Evolutionary conservation across 2,888 invertebrate species (phyloP).

Genomic region (Heliconius cydno): DNA sequence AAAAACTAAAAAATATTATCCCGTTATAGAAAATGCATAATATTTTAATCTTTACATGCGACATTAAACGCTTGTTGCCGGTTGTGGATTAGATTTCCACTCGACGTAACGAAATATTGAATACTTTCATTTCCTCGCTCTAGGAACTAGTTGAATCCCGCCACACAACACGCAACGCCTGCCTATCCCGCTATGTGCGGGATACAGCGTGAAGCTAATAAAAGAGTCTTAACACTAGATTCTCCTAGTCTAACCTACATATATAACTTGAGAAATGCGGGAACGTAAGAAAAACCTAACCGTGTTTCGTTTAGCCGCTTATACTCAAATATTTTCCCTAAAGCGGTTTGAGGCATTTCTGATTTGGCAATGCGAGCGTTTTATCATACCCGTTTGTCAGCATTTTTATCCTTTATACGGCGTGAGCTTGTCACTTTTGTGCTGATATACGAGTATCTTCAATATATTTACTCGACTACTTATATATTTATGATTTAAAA

Average conservation of each 20-base stretch:
- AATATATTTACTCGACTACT: constrained; percentile 14
- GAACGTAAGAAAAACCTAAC: not conserved
- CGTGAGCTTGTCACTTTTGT: constrained; percentile 24
- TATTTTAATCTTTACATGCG: no score
- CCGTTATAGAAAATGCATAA: no score
- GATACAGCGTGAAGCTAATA: not conserved
- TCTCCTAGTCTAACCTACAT: not conserved
- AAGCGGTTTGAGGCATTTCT: constrained; percentile 12
- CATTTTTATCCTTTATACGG: constrained; percentile 23
- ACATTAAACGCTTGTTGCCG: no score
- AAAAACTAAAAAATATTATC: no score
- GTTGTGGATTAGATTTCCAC: no score
- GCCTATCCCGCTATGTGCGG: no score
- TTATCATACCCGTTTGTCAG: constrained; percentile 26
- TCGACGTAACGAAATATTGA: no score
- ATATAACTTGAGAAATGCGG: not conserved
- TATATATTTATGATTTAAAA: constrained; percentile 11
- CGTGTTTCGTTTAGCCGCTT: not conserved
- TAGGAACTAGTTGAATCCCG: no score
- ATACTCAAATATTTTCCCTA: constrained; percentile 14
- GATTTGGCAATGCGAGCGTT: constrained; percentile 15
- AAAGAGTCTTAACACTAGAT: not conserved
- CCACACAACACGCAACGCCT: no score
- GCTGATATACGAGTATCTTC: constrained; percentile 11
- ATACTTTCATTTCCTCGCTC: no score